phyloP scores from a whole-genome alignment of 2,113 vertebrate genomes.

The Elanus axillaris region DNA sequence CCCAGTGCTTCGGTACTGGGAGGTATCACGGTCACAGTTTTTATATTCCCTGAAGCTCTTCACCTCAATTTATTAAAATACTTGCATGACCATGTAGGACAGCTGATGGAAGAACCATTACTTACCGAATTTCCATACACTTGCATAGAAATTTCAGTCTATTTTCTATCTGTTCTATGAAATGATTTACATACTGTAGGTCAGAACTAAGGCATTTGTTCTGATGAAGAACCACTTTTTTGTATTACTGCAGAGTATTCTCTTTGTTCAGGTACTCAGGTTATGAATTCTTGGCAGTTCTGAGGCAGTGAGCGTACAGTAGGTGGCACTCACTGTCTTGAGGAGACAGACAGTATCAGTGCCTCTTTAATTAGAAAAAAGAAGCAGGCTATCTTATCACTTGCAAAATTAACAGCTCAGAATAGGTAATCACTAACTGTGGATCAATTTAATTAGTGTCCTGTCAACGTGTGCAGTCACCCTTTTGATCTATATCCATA shows the following conservation, averaged over 20 bases:
- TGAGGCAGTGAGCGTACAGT: background rate
- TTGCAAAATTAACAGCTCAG: background rate
- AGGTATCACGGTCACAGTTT: background rate
- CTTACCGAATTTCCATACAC: background rate
- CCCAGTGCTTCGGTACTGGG: background rate
- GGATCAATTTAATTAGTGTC: slow-evolving; percentile 37
- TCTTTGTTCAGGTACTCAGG: background rate
- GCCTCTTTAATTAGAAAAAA: background rate
- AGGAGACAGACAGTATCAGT: background rate
- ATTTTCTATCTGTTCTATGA: background rate
- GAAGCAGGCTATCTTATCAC: background rate
- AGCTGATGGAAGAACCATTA: background rate
- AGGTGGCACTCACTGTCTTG: slow-evolving; percentile 44
- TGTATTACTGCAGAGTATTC: background rate
- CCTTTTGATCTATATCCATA: background rate
- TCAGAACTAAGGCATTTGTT: fast-evolving
- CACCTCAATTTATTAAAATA: background rate
- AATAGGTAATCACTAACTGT: background rate
- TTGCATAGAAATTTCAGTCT: background rate
- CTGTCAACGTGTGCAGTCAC: background rate
- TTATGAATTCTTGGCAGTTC: background rate
- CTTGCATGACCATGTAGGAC: fast-evolving
- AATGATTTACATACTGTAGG: background rate
- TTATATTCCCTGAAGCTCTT: background rate
- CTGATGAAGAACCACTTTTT: background rate